Evolutionary conservation across 2,888 invertebrate species (phyloP), one percentile per base, ranked within the genome.

Genomic region (Cheilosia grossa): DNA sequence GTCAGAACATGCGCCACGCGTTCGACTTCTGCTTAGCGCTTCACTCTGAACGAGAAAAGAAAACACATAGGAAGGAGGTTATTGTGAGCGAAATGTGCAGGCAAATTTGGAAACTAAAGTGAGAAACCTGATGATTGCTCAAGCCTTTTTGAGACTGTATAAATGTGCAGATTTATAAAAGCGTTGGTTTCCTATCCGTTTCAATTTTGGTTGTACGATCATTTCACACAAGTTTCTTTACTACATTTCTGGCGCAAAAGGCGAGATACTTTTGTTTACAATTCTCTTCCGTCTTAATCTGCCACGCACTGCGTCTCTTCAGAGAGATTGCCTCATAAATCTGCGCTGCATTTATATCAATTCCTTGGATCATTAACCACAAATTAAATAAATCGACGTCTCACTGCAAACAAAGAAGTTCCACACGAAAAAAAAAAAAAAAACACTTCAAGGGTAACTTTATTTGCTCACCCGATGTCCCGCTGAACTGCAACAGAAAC

Each of bases 321-420:
- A n/a, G 61, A 80, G 70, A 70, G 70, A 80, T 66, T 53, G 53
- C 59, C 47, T 59, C 80, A 56, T 80, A 83, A 75, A 80, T 83
- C 80, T 83, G 66, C 59, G 66, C 59, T 54, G 17, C 30, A 30
- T n/a, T n/a, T 42, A 74, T 80, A 70, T 83, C 80, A 75, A 75
- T 83, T 83, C 80, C 59, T 59, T 75, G 83, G 74, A 66, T 80
- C 83, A 83, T 83, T 83, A 83, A 83, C 83, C 83, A 80, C 83
- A 83, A 83, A 83, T 83, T 83, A 80, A 80, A 83, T 83, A 83
- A 83, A 64, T 75, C 74, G 70, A 64, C 42, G 64, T 53, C 59
- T 47, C 53, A 53, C 69, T 51, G 47, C 69, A 80, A 83, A 83
- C 80, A 83, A 56, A 59, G 56, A 19, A 19, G 44, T 44, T 30